phyloP scores from a whole-genome alignment of 2,113 vertebrate genomes.

The Menura novaehollandiae region DNA sequence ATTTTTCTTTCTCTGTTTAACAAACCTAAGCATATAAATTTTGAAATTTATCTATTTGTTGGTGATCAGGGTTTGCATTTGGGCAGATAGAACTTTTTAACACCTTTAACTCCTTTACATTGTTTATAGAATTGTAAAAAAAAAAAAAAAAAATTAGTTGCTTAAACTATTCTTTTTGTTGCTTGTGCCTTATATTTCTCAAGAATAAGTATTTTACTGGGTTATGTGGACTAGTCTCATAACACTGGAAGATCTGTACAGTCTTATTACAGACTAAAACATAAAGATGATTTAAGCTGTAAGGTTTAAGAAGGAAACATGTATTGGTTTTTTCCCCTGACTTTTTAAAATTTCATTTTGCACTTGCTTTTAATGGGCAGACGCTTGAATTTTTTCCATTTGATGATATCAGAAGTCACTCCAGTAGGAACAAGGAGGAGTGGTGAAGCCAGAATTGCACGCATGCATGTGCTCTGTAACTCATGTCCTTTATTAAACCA shows the following conservation, averaged over 20 bases:
- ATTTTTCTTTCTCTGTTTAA: not conserved
- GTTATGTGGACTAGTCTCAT: not conserved
- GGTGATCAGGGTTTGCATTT: not conserved
- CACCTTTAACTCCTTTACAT: not conserved
- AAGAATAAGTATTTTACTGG: not conserved
- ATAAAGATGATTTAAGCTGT: not conserved
- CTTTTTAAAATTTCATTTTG: not conserved
- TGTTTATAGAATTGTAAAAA: not conserved
- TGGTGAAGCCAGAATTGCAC: not conserved
- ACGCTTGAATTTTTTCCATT: not conserved
- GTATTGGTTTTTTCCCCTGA: not conserved
- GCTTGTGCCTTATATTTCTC: not conserved
- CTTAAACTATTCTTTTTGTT: not conserved
- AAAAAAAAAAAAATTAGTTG: fast-evolving
- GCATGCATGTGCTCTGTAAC: not conserved
- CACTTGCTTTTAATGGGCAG: not conserved
- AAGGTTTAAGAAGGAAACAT: not conserved
- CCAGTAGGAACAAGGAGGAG: not conserved
- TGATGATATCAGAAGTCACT: not conserved
- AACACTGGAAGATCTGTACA: not conserved
- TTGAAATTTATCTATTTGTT: not conserved
- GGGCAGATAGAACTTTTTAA: not conserved
- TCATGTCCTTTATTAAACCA: not conserved
- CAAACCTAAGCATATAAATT: not conserved
- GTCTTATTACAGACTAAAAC: not conserved